Base-by-base conservation (phyloP, 2,797 vertebrate genomes). In the Cyclura pinguis region DNA sequence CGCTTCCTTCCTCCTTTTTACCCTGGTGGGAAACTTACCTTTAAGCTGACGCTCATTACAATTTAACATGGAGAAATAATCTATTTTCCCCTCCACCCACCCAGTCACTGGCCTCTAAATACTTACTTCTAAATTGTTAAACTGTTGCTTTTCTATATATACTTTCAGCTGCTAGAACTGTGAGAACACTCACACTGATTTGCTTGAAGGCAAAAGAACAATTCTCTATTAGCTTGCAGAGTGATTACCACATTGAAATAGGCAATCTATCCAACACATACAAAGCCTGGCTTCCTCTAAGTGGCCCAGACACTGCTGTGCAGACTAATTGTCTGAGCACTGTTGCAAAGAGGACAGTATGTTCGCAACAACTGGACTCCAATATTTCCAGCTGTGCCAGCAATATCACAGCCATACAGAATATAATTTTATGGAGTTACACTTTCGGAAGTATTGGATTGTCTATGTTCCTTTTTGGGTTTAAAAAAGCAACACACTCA, bases 241-340 rank as follows among this genome's bases (percentile, higher is more conserved):
- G 52, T 35, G 10, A 73, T 73, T 83, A 14, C 47, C 89, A 87
- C 55, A n/a, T n/a, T n/a, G n/a, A 86, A 92, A 91, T 4, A 72
- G 93, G 87, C 83, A 13, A 50, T 74, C 73, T 38, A 42, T 83
- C 78, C 84, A 62, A 84, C 4, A 88, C 57, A 88, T 47, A 92
- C 92, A 90, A 91, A 85, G 73, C 55, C 24, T 32, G 90, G 85
- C 91, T 69, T 67, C 86, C 82, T 91, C 62, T 80, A 93, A 85
- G 1, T 93, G 93, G 90, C 95, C 88, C 90, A 90, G 92, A 86
- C 93, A 91, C 95, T 96, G 96, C 93, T 95, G 93, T 93, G 96
- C 96, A 96, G 92, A 89, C 29, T 96, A 97, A 97, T 96, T 94
- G 97, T 96, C 97, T 96, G 97, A 95, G 96, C 94, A 95, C 92